Conservation (phyloP, 2,113 vertebrate species). For the Scartelaos histophorus region DNA sequence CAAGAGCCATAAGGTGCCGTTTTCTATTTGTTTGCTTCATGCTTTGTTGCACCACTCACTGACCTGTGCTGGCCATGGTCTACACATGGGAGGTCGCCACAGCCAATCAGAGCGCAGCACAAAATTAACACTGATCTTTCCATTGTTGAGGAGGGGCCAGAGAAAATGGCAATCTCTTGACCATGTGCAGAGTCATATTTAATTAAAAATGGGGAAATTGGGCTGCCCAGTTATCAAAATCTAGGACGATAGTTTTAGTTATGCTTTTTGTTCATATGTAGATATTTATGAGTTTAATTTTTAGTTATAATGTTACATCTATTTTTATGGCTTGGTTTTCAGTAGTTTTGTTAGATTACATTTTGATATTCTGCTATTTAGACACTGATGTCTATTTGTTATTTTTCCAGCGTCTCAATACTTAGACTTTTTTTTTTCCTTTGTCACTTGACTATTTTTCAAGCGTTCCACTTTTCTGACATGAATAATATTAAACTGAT, state of each 20-base stretch:
- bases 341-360: too few species aligned
- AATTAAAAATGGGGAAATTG: conserved; percentile 3
- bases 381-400: too few species aligned
- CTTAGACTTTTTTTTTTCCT: too few species aligned
- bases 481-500: too few species aligned
- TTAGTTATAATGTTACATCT: too few species aligned
- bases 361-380: too few species aligned
- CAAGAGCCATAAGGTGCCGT: conserved; percentile 95
- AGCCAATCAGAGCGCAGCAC: conserved; percentile 93
- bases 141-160: conserved; percentile 80
- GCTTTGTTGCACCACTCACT: conserved; percentile 93
- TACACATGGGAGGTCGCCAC: conserved; percentile 84
- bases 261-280: not conserved
- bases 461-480: too few species aligned
- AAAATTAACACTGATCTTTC: conserved; percentile 94
- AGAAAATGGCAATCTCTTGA: conserved; percentile 82
- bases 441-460: too few species aligned
- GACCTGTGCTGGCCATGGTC: conserved; percentile 93
- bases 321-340: not conserved
- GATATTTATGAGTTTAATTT: not conserved
- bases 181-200: conserved; percentile 67
- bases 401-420: too few species aligned
- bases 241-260: too few species aligned
- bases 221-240: not conserved
- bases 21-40: conserved; percentile 99